These are phyloP conservation scores for Hipposideros armiger DNA, from an alignment of 2,113 vertebrate species.

Conservation along the genomic window DNA sequence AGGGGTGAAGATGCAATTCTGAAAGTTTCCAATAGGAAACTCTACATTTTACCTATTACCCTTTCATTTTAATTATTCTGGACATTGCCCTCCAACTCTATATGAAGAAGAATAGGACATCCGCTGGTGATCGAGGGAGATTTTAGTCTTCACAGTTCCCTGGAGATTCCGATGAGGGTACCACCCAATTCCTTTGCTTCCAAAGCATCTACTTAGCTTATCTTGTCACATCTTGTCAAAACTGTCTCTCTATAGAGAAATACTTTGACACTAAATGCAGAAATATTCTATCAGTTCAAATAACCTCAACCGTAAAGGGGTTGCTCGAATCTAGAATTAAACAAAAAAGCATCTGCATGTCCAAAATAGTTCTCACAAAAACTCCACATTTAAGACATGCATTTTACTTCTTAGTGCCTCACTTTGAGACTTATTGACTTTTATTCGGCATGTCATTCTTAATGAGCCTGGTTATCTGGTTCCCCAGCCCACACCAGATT, in stretches of 20 bases:
- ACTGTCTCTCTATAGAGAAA: neutral
- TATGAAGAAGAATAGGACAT: neutral
- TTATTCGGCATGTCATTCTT: conserved; percentile 27
- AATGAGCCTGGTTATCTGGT: conserved; percentile 51
- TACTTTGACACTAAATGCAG: neutral
- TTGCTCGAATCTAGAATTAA: conserved; percentile 9
- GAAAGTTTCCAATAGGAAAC: neutral
- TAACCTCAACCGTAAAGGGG: neutral
- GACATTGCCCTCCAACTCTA: neutral
- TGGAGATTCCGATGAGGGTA: neutral
- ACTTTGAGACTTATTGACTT: neutral
- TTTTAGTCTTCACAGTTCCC: neutral
- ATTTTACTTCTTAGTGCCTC: neutral
- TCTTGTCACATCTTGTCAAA: neutral
- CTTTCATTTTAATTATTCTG: neutral
- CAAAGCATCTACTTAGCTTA: neutral
- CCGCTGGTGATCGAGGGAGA: neutral
- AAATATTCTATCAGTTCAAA: neutral
- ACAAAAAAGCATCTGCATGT: neutral
- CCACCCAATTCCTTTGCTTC: neutral
- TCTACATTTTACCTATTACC: neutral
- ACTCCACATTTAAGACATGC: neutral
- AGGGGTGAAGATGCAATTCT: neutral
- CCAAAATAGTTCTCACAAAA: neutral
- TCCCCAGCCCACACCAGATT: conserved; percentile 45